Percentiles rank a stretch among this genome's conserved stretches.
phyloP scores from a whole-genome alignment of 2,113 vertebrate species.

The Oophaga pumilio region DNA sequence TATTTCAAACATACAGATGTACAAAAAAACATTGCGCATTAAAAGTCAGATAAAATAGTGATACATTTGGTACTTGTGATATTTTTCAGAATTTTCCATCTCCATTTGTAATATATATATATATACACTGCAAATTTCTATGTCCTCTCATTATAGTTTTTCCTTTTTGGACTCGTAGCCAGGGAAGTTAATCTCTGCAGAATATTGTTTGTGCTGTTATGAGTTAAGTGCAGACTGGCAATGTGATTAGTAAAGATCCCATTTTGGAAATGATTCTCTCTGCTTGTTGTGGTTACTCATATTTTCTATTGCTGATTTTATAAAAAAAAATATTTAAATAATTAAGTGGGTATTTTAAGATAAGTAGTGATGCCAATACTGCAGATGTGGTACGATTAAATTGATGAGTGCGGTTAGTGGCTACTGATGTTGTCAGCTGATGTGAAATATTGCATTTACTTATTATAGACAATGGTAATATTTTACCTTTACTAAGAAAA shows the following conservation, averaged over 20 bases:
- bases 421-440: neutral
- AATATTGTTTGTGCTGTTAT: neutral
- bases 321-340: neutral
- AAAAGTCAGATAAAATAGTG: no score
- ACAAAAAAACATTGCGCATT: no score
- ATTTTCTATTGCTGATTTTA: neutral
- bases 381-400: neutral
- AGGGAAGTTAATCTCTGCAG: neutral
- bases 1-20: no score
- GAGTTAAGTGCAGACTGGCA: neutral
- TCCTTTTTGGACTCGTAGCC: neutral
- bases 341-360: constrained; percentile 25
- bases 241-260: neutral
- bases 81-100: no score
- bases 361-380: neutral
- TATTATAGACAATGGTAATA: neutral
- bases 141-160: neutral
- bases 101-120: no score
- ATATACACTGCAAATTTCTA: neutral
- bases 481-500: neutral
- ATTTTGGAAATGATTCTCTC: neutral
- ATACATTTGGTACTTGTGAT: no score
- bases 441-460: neutral
- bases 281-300: constrained; percentile 1
- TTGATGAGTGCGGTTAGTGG: neutral